A percentile compares a stretch with the other conserved stretches of the same genome.
These are phyloP conservation scores for Drosophila pandora DNA, from an alignment of 1,140 invertebrate genomes.

Conservation along the genomic window DNA sequence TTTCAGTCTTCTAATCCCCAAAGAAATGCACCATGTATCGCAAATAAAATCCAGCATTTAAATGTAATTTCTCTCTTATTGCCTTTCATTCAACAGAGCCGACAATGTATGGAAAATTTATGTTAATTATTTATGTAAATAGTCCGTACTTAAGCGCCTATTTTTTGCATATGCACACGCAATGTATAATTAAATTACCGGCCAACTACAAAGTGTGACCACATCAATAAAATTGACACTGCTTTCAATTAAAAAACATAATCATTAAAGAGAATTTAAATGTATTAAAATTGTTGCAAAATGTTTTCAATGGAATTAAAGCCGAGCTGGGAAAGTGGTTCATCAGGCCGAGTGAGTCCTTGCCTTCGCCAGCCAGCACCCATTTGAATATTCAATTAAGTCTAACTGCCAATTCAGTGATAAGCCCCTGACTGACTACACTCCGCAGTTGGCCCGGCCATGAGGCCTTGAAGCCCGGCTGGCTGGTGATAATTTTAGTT, in stretches of 20 bases:
- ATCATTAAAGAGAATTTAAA: slow-evolving; percentile 9
- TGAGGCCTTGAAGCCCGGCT: slow-evolving; percentile 31
- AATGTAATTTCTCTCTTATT: background rate
- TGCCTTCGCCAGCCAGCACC: slow-evolving; percentile 18
- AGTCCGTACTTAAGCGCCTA: slow-evolving; percentile 31
- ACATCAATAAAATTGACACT: slow-evolving; percentile 24
- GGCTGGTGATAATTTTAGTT: slow-evolving; percentile 38
- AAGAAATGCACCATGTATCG: background rate
- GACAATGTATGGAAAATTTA: slow-evolving; percentile 26
- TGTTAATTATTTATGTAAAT: slow-evolving; percentile 57
- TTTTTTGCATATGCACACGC: slow-evolving; percentile 10
- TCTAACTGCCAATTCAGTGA: slow-evolving; percentile 70
- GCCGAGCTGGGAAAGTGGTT: background rate
- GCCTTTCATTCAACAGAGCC: slow-evolving; percentile 1
- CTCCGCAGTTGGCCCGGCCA: background rate
- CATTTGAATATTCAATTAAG: slow-evolving; percentile 76
- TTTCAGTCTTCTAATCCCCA: background rate
- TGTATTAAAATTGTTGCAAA: slow-evolving; percentile 12
- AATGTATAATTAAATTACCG: slow-evolving; percentile 41
- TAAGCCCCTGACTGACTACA: slow-evolving; percentile 38
- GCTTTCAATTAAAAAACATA: slow-evolving; percentile 42
- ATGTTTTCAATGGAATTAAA: slow-evolving; percentile 16
- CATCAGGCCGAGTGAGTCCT: slow-evolving; percentile 3
- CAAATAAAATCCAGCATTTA: background rate
- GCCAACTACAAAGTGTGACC: slow-evolving; percentile 42